Percentiles rank a stretch among this genome's conserved stretches.
These are phyloP conservation scores for Apostichopus japonicus DNA, from an alignment of 35 echinoderm and acorn worm species.

Conservation along the genomic window DNA sequence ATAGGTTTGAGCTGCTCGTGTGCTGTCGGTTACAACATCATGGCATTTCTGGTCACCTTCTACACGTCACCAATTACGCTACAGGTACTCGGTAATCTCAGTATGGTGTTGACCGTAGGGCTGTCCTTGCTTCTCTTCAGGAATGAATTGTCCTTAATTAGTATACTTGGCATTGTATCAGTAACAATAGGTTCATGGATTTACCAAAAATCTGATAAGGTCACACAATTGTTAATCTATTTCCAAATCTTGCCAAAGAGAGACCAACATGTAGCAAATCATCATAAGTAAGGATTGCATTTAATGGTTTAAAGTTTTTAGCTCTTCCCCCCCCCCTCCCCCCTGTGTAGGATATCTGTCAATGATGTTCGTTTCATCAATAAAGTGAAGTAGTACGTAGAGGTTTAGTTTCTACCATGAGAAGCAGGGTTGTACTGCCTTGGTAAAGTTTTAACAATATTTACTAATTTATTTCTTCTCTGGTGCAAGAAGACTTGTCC, in stretches of 20 bases:
- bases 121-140: constrained; percentile 86
- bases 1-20: constrained; percentile 81
- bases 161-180: constrained; percentile 68
- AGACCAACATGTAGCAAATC: neutral
- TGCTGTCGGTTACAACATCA: constrained; percentile 96
- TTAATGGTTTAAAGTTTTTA: no score
- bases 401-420: no score
- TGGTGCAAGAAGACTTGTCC: no score
- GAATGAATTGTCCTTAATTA: constrained; percentile 81
- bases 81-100: constrained; percentile 89
- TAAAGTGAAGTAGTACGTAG: no score
- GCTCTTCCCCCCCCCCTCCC: no score
- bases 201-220: constrained; percentile 71
- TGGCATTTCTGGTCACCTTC: constrained; percentile 94
- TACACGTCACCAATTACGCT: constrained; percentile 91
- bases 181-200: constrained; percentile 77
- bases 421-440: no score
- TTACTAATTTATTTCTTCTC: no score
- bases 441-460: no score
- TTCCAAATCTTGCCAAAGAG: constrained; percentile 3
- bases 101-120: constrained; percentile 76
- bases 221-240: constrained; percentile 49
- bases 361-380: no score
- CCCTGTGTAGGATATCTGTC: no score
- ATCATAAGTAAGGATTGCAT: neutral